phyloP scores from a whole-genome alignment of 2,888 invertebrate genomes.

The Drosophila bunnanda region DNA sequence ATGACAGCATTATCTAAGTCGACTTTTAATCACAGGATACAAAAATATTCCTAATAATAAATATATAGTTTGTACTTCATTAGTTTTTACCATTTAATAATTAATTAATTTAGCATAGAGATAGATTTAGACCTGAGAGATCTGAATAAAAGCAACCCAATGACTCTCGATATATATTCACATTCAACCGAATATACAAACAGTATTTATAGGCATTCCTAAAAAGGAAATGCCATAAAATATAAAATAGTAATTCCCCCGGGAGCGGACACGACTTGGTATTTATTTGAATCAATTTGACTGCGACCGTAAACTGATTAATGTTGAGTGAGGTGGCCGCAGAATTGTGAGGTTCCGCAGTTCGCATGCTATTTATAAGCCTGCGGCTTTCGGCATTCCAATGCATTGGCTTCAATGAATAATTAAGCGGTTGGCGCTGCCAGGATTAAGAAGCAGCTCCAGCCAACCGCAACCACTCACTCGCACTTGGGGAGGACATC shows the following conservation, averaged over 20 bases:
- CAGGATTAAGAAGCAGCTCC: slow-evolving; percentile 46
- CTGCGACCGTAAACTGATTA: slow-evolving; percentile 36
- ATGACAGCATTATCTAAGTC: slow-evolving; percentile 5
- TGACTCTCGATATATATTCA: neutral
- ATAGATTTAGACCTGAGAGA: neutral
- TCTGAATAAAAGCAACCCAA: neutral
- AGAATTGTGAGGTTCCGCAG: slow-evolving; percentile 58
- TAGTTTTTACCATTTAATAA: no score
- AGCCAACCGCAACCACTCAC: slow-evolving; percentile 47
- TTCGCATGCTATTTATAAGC: slow-evolving; percentile 65
- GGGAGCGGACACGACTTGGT: slow-evolving; percentile 21
- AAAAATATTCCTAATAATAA: neutral
- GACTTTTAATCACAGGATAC: neutral
- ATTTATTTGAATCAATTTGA: slow-evolving; percentile 36
- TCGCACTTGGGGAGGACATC: slow-evolving; percentile 23
- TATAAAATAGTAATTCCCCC: slow-evolving; percentile 57
- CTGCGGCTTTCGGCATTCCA: slow-evolving; percentile 65
- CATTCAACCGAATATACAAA: no score
- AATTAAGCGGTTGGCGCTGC: slow-evolving; percentile 73
- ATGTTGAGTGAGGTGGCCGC: slow-evolving; percentile 45
- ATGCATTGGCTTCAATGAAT: slow-evolving; percentile 77
- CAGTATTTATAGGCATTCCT: neutral
- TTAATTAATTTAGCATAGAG: no score
- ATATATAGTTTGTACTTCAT: neutral
- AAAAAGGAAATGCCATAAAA: slow-evolving; percentile 36